Evolutionary conservation across 2,888 invertebrate species (phyloP).

Genomic region (Synanthedon myopaeformis): DNA sequence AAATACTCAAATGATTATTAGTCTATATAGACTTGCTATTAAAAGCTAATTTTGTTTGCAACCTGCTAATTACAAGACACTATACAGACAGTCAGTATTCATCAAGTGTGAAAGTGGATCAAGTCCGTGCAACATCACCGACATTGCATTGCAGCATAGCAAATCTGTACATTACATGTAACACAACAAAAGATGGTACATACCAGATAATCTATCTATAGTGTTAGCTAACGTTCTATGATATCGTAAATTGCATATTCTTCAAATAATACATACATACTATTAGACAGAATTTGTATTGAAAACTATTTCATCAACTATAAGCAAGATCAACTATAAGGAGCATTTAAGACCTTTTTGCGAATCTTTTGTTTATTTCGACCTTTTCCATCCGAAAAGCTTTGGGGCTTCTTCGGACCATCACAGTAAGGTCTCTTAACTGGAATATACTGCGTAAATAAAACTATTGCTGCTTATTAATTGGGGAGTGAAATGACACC

Average conservation of each 20-base stretch:
- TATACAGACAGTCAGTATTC: neutral
- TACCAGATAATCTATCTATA: neutral
- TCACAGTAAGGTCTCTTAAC: too few relatives aligned
- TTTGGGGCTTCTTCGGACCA: too few relatives aligned
- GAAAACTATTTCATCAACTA: neutral
- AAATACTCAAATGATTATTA: too few relatives aligned
- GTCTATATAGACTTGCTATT: neutral
- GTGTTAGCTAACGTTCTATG: neutral
- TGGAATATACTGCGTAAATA: too few relatives aligned
- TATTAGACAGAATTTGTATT: neutral
- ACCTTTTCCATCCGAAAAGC: too few relatives aligned
- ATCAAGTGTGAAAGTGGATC: constrained; percentile 9
- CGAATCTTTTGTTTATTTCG: too few relatives aligned
- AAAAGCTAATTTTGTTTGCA: neutral
- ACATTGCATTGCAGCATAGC: constrained; percentile 8
- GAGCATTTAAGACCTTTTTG: too few relatives aligned
- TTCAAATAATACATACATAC: neutral
- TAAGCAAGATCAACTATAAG: too few relatives aligned
- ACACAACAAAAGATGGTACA: neutral
- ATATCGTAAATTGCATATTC: neutral
- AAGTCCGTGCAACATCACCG: constrained; percentile 9
- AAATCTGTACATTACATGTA: constrained; percentile 8
- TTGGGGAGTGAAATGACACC: too few relatives aligned
- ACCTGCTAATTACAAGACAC: constrained; percentile 1
- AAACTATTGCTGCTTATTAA: too few relatives aligned